Percentiles rank a stretch among this genome's conserved stretches.
Evolutionary conservation across 2,113 vertebrate species (phyloP).

Genomic region (Columbina picui): DNA sequence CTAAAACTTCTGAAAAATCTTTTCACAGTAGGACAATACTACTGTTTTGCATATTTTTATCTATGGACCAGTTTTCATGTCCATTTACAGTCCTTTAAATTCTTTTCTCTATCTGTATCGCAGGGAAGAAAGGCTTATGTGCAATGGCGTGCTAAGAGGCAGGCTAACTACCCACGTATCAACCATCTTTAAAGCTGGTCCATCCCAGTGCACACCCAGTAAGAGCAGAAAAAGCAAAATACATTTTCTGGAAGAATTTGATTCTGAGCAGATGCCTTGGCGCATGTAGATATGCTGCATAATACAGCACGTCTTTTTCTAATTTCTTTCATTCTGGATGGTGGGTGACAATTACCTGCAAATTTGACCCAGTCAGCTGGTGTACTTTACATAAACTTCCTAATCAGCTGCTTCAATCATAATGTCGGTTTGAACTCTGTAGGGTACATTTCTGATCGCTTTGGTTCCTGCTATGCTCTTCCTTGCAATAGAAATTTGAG

Average conservation of each 20-base stretch:
- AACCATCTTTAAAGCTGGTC: background rate
- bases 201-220: background rate
- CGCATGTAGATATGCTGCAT: background rate
- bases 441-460: background rate
- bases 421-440: background rate
- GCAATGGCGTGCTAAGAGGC: background rate
- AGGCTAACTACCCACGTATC: background rate
- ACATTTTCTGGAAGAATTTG: background rate
- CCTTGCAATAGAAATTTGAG: background rate
- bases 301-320: background rate
- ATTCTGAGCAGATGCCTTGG: background rate
- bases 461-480: background rate
- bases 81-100: background rate
- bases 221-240: background rate
- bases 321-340: background rate
- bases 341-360: background rate
- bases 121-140: background rate
- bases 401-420: background rate
- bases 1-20: background rate
- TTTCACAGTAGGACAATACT: background rate
- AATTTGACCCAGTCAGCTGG: background rate
- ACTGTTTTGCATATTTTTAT: background rate
- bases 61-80: background rate
- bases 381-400: background rate
- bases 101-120: background rate